A percentile compares a stretch with the other conserved stretches of the same genome.
phyloP scores from a whole-genome alignment of 2,888 invertebrate genomes.

The Diachrysia chrysitis region DNA sequence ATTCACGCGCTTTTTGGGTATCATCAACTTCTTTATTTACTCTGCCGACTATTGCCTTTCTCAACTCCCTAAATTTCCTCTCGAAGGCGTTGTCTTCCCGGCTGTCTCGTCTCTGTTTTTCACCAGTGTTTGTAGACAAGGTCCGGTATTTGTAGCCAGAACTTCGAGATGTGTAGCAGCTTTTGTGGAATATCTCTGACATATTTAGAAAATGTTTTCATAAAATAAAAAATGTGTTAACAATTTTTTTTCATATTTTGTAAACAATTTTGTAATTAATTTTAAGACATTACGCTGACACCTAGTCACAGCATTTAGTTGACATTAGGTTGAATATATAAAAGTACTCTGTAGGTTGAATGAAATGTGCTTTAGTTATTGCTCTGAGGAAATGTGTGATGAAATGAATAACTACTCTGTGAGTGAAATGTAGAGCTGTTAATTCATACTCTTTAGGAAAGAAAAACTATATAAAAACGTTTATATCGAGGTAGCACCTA shows the following conservation, averaged over 20 bases:
- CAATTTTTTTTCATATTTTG: conserved; percentile 8
- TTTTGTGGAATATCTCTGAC: conserved; percentile 78
- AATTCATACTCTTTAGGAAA: background rate
- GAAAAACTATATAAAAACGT: conserved; percentile 4
- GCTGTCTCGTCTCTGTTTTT: conserved; percentile 62
- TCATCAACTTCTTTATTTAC: conserved; percentile 69
- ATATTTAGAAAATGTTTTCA: conserved; percentile 56
- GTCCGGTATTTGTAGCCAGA: conserved; percentile 82
- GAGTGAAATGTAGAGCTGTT: background rate
- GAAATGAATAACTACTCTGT: no score
- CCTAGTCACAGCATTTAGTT: no score
- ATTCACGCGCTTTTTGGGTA: conserved; percentile 67
- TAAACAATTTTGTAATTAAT: background rate
- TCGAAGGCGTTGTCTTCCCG: conserved; percentile 69
- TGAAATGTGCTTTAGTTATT: no score
- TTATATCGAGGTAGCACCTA: background rate
- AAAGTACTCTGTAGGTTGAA: no score
- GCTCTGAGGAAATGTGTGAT: background rate
- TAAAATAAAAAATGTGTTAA: background rate
- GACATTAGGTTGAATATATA: background rate
- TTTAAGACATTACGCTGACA: background rate
- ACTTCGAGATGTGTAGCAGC: conserved; percentile 77
- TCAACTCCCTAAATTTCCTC: conserved; percentile 75
- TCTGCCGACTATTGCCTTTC: conserved; percentile 68
- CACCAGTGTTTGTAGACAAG: conserved; percentile 80